Conservation (phyloP, 2,888 invertebrate genomes). For the Polymixis lichenea region DNA sequence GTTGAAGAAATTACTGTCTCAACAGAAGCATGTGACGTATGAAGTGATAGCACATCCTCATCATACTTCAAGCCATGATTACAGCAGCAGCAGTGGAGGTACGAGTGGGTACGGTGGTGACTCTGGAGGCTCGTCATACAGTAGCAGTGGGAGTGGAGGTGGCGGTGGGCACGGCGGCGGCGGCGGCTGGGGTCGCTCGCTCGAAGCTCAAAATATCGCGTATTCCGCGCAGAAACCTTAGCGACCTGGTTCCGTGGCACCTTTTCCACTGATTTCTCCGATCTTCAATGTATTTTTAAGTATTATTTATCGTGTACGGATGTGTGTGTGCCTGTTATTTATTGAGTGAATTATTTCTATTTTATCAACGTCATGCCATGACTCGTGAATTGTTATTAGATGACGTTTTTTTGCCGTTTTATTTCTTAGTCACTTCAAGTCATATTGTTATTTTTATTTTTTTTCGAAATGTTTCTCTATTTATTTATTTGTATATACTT, state of each 20-base stretch:
- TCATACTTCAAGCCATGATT: slow-evolving; percentile 92
- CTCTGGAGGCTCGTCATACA: slow-evolving; percentile 88
- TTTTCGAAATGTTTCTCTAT: slow-evolving; percentile 58
- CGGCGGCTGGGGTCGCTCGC: slow-evolving; percentile 94
- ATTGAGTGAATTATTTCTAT: slow-evolving; percentile 72
- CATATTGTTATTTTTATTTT: slow-evolving; percentile 58
- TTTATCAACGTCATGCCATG: slow-evolving; percentile 70
- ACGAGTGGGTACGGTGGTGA: slow-evolving; percentile 92
- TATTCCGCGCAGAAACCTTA: slow-evolving; percentile 94
- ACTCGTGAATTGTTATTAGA: slow-evolving; percentile 50
- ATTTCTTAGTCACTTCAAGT: slow-evolving; percentile 65
- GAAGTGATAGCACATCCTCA: slow-evolving; percentile 97
- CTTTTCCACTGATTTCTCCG: slow-evolving; percentile 84
- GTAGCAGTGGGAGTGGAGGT: slow-evolving; percentile 87
- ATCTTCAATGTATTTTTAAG: slow-evolving; percentile 73
- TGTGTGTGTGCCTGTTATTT: slow-evolving; percentile 79
- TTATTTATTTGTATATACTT: slow-evolving; percentile 72
- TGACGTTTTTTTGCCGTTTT: slow-evolving; percentile 46
- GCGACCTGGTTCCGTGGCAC: slow-evolving; percentile 82
- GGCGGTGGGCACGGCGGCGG: slow-evolving; percentile 89
- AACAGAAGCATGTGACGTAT: slow-evolving; percentile 96
- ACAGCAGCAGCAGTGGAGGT: slow-evolving; percentile 74
- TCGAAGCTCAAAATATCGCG: slow-evolving; percentile 94
- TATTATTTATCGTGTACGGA: slow-evolving; percentile 78
- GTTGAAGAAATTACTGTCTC: slow-evolving; percentile 94